Conservation (phyloP, 2,113 vertebrate species). For the Vulpes vulpes region DNA sequence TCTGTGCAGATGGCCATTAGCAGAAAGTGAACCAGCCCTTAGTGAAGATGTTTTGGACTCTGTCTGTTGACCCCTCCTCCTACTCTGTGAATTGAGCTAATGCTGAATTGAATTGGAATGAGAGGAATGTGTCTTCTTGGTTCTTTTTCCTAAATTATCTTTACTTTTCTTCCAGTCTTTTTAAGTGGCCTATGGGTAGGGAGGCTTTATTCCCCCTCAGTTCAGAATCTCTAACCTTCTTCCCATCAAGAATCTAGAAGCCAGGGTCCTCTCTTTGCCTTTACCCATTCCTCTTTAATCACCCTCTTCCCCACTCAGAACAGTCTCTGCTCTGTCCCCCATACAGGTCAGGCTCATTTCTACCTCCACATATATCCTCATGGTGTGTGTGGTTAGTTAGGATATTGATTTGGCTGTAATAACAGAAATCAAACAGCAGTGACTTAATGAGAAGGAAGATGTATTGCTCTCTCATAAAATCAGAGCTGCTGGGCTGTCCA, state of each 20-base stretch:
- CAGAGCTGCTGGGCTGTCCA: background rate
- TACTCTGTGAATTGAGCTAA: background rate
- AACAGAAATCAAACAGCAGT: background rate
- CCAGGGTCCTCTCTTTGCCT: background rate
- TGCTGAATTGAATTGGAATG: background rate
- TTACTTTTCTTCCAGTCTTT: conserved; percentile 7
- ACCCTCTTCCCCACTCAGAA: background rate
- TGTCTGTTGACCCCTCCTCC: background rate
- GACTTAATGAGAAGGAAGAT: background rate
- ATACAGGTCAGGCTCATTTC: background rate
- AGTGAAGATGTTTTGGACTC: background rate
- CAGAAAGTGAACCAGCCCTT: background rate
- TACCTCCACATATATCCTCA: background rate
- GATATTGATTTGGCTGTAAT: background rate
- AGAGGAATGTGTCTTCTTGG: background rate
- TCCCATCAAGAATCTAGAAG: background rate
- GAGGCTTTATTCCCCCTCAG: background rate
- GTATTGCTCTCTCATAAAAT: background rate
- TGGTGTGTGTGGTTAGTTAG: background rate
- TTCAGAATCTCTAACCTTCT: background rate
- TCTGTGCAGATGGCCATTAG: background rate
- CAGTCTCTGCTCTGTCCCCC: background rate
- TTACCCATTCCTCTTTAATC: background rate
- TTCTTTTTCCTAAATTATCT: background rate
- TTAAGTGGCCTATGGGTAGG: background rate